Evolutionary conservation across 2,113 vertebrate species (phyloP).

Genomic region (Brachyistius frenatus): DNA sequence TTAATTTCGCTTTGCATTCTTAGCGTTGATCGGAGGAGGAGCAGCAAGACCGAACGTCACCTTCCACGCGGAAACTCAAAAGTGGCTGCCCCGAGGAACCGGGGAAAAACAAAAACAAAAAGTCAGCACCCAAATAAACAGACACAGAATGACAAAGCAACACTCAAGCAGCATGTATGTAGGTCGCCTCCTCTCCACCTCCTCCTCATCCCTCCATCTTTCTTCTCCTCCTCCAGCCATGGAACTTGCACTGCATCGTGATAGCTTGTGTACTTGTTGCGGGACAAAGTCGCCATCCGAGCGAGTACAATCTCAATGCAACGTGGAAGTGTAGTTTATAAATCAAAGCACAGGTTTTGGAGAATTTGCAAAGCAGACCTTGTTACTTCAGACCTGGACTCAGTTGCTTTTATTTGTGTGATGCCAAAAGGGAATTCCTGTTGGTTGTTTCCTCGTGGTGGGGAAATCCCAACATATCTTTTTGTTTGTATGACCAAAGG

Average conservation of each 20-base stretch:
- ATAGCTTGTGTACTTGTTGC: too few species aligned
- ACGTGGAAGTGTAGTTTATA: slow-evolving; percentile 45
- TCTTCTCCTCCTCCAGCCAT: slow-evolving; percentile 1
- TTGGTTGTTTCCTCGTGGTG: not conserved
- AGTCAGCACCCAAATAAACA: slow-evolving; percentile 46
- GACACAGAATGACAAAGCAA: slow-evolving; percentile 67
- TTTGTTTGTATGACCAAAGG: not conserved
- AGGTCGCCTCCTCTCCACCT: slow-evolving; percentile 45
- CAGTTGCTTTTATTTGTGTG: slow-evolving; percentile 2
- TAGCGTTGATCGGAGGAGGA: slow-evolving; percentile 79
- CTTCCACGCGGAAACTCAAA: slow-evolving; percentile 56
- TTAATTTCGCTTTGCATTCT: slow-evolving; percentile 75
- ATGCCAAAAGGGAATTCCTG: slow-evolving; percentile 1
- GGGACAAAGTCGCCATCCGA: not conserved
- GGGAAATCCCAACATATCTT: not conserved
- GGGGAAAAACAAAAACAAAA: slow-evolving; percentile 43
- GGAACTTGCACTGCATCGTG: too few species aligned
- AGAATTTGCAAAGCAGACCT: slow-evolving; percentile 55
- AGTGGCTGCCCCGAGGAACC: slow-evolving; percentile 58
- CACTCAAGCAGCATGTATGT: slow-evolving; percentile 83
- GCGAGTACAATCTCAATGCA: slow-evolving; percentile 48
- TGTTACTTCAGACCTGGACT: slow-evolving; percentile 36
- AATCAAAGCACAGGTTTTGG: slow-evolving; percentile 70
- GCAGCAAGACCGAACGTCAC: slow-evolving; percentile 71
- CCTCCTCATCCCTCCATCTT: slow-evolving; percentile 28